These are phyloP conservation scores for Dendrolimus houi DNA, from an alignment of 2,888 invertebrate genomes.

Conservation along the genomic window DNA sequence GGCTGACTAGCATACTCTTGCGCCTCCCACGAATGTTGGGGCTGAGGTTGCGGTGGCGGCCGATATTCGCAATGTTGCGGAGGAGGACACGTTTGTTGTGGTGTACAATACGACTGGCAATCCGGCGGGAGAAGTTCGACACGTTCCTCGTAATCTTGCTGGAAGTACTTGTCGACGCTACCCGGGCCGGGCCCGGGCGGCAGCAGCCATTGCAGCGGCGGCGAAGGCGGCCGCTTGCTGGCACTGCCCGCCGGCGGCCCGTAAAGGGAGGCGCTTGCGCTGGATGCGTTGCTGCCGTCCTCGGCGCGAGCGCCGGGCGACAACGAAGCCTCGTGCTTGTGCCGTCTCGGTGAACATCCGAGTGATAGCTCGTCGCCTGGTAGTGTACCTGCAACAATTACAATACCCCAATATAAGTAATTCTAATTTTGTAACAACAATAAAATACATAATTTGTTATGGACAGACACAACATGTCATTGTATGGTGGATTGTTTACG, in stretches of 20 bases:
- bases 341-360: constrained; percentile 72
- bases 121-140: constrained; percentile 72
- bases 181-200: constrained; percentile 82
- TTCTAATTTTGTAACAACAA: no score
- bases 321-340: constrained; percentile 79
- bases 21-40: constrained; percentile 83
- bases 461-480: no score
- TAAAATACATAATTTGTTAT: no score
- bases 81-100: constrained; percentile 55
- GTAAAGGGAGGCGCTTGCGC: constrained; percentile 78
- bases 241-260: constrained; percentile 61
- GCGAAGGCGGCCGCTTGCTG: constrained; percentile 66
- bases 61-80: constrained; percentile 81
- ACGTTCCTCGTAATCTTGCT: constrained; percentile 82
- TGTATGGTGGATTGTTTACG: no score
- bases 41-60: constrained; percentile 78
- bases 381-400: constrained; percentile 82
- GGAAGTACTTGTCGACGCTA: constrained; percentile 77
- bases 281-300: constrained; percentile 83
- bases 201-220: constrained; percentile 83
- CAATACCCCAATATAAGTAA: neutral
- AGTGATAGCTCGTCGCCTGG: constrained; percentile 87
- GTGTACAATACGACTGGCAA: constrained; percentile 70
- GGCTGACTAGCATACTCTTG: constrained; percentile 55
- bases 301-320: constrained; percentile 84